Evolutionary conservation across 2,113 vertebrate genomes (phyloP), one percentile per base, ranked within the genome.

Genomic region (Pyxicephalus adspersus): DNA sequence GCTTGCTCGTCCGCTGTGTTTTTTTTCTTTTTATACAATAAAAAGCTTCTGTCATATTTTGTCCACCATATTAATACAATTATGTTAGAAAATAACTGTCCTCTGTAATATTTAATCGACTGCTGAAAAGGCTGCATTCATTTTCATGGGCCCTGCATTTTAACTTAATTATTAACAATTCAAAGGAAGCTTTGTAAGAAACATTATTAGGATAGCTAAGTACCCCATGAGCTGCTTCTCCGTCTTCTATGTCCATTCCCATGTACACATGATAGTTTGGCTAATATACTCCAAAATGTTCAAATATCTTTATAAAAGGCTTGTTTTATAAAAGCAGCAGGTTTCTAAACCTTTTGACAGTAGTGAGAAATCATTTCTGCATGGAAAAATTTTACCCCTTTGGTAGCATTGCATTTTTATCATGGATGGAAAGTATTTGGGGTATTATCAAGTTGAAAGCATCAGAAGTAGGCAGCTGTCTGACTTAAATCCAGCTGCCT

Each of bases 91-190:
- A 58, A 31, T 74, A 74, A 74, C 52, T 57, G 52, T 58, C 54
- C 25, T 74, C 26, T 71, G 22, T 71, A 28, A 74, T 74, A 74
- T 58, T 74, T 58, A 58, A 74, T 74, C 58, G 71, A 34, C 71
- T 58, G 52, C 71, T 74, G 71, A 74, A 74, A n/a, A 74, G 71
- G 57, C 68, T 54, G 22, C 68, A 71, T 52, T 71, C 68, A 71
- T 71, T 71, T 71, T 52, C 22, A 71, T 55, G 50, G 68, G 68
- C 13, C 50, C 50, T 54, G 52, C 18, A 50, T 52, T 54, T 71
- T 71, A 54, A 54, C 23, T 71, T 52, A 23, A 71, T 71, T 71
- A 54, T 71, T 52, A 71, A 71, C 71, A 74, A 74, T 74, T 74
- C 54, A 58, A 58, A 58, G 25, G n/a, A 22, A 28, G 18, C 28